Evolutionary conservation across 2,888 invertebrate genomes (phyloP).

Genomic region (Chrysodeixis includens): DNA sequence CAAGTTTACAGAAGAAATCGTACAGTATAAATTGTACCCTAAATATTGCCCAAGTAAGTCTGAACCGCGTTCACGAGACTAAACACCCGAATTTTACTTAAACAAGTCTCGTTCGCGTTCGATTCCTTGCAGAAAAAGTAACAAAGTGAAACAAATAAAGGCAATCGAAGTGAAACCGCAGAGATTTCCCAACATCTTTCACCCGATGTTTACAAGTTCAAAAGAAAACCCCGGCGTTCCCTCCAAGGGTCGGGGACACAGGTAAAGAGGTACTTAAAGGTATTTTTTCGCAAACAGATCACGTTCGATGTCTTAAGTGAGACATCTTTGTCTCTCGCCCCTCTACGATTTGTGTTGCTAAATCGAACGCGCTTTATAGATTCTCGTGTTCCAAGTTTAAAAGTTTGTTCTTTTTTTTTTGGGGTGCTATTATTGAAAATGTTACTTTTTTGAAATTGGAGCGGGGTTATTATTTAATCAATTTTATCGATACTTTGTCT

Average conservation of each 20-base stretch:
- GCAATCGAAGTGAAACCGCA: slow-evolving; percentile 79
- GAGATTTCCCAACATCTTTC: slow-evolving; percentile 80
- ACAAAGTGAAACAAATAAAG: slow-evolving; percentile 71
- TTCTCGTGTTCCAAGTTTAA: slow-evolving; percentile 62
- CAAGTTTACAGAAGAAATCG: neutral
- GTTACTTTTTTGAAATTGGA: neutral
- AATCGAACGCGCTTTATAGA: slow-evolving; percentile 80
- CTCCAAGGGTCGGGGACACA: slow-evolving; percentile 66
- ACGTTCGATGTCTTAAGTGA: slow-evolving; percentile 87
- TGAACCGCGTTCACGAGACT: neutral
- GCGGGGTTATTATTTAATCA: slow-evolving; percentile 17
- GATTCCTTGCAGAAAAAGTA: slow-evolving; percentile 64
- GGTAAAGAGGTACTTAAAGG: slow-evolving; percentile 82
- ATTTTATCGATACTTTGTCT: neutral
- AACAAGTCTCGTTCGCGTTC: slow-evolving; percentile 60
- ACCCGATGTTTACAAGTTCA: slow-evolving; percentile 83
- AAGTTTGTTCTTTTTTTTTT: slow-evolving; percentile 26
- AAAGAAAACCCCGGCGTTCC: slow-evolving; percentile 72
- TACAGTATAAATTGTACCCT: neutral
- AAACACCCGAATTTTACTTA: slow-evolving; percentile 22
- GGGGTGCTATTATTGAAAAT: neutral
- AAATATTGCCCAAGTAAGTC: neutral
- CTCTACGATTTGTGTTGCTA: slow-evolving; percentile 75
- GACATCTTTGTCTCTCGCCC: slow-evolving; percentile 83
- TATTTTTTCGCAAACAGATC: slow-evolving; percentile 87